Evolutionary conservation across 2,113 vertebrate genomes (phyloP).

Genomic region (Passerina amoena): DNA sequence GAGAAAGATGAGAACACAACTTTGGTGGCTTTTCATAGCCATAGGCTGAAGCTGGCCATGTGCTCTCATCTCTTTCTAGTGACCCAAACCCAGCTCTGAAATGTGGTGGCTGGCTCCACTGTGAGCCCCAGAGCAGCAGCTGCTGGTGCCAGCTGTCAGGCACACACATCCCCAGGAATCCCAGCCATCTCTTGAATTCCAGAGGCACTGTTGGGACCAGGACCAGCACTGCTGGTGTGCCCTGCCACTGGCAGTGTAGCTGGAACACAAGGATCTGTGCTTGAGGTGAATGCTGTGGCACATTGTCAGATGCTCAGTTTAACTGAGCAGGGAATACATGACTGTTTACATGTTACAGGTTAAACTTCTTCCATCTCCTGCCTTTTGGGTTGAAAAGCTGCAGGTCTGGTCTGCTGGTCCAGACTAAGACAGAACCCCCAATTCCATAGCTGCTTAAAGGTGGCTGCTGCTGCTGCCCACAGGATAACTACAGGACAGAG

Average conservation of each 20-base stretch:
- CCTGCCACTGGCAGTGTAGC: neutral
- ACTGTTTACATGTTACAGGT: neutral
- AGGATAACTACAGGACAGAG: neutral
- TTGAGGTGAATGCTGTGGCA: neutral
- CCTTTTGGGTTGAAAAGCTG: neutral
- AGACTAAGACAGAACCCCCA: neutral
- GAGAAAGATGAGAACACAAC: neutral
- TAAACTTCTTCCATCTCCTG: neutral
- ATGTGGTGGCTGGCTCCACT: neutral
- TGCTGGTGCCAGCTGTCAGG: neutral
- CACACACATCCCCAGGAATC: neutral
- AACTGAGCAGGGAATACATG: neutral
- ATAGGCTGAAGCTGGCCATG: neutral
- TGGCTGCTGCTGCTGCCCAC: neutral
- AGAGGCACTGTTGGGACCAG: neutral
- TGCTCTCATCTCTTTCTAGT: neutral
- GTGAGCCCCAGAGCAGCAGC: neutral
- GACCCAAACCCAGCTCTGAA: neutral
- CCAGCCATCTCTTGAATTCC: neutral
- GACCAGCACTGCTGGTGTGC: rapidly evolving
- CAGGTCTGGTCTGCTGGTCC: neutral
- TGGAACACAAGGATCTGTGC: neutral
- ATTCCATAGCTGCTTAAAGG: neutral
- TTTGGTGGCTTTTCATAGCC: neutral
- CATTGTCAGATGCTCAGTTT: neutral